Percentiles rank a stretch among this genome's conserved stretches.
These are phyloP conservation scores for Novumbra hubbsi DNA, from an alignment of 2,797 vertebrate species.

Conservation along the genomic window DNA sequence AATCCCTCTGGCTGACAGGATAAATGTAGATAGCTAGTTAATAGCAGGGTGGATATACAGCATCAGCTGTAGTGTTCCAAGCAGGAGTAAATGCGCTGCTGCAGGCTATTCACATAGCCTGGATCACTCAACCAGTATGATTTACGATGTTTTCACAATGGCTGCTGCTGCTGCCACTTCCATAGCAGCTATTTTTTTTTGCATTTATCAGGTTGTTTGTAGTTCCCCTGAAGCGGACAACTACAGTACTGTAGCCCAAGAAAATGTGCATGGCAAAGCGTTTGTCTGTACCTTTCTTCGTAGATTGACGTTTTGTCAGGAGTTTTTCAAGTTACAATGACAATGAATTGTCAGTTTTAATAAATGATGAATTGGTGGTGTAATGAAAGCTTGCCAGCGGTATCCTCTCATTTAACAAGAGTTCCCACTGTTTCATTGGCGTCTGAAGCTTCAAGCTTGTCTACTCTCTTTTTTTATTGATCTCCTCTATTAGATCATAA, in stretches of 20 bases:
- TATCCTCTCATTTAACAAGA: not conserved
- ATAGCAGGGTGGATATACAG: conserved; percentile 41
- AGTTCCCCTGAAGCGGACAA: not conserved
- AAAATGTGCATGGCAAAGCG: not conserved
- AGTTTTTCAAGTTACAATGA: not conserved
- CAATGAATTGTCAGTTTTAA: not conserved
- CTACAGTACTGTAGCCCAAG: not conserved
- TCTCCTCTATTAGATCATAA: not conserved
- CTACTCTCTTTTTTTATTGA: not conserved
- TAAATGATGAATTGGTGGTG: not conserved
- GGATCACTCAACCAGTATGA: conserved; percentile 62
- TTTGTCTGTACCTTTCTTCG: not conserved
- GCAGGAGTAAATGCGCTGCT: conserved; percentile 53
- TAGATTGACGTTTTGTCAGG: not conserved
- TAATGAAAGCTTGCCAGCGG: not conserved
- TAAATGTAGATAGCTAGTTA: conserved; percentile 59
- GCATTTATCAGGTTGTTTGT: not conserved
- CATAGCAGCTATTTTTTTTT: not conserved
- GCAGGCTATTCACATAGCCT: conserved; percentile 50
- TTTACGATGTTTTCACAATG: conserved; percentile 51
- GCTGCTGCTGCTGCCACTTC: not conserved
- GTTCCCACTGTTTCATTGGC: not conserved
- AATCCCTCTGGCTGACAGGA: conserved; percentile 32
- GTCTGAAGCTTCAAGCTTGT: not conserved
- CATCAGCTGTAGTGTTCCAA: conserved; percentile 50